Conservation (phyloP, 2,113 vertebrate genomes). For the Pachycephala philippinensis region DNA sequence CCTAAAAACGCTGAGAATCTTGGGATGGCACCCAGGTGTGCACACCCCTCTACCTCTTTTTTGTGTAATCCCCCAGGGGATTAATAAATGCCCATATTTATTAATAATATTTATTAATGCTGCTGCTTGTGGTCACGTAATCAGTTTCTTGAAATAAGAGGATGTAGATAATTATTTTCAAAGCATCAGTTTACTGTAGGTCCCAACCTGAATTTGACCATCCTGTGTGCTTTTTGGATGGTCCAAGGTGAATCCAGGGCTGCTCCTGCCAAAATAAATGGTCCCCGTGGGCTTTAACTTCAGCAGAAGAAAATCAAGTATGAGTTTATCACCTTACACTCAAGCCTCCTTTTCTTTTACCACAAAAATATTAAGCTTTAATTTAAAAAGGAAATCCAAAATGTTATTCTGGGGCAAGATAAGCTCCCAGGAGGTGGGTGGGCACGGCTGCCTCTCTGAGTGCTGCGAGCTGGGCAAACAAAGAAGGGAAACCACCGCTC, state of each 20-base stretch:
- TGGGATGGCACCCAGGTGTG: rapidly evolving
- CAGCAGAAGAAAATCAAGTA: not conserved
- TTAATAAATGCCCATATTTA: not conserved
- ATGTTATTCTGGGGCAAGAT: not conserved
- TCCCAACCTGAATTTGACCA: not conserved
- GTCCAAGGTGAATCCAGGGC: not conserved
- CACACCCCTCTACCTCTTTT: not conserved
- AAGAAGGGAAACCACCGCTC: not conserved
- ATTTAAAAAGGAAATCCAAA: not conserved
- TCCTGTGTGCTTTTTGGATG: not conserved
- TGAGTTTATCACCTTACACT: not conserved
- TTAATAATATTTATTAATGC: not conserved
- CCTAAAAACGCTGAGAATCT: rapidly evolving
- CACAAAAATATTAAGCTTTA: not conserved
- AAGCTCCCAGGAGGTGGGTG: not conserved
- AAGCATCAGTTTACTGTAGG: rapidly evolving
- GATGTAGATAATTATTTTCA: not conserved
- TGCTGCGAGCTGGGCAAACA: not conserved
- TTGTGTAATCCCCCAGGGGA: not conserved
- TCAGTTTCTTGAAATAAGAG: not conserved
- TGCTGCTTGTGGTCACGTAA: rapidly evolving
- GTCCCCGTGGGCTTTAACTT: not conserved
- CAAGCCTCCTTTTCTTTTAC: not conserved
- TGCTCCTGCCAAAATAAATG: not conserved
- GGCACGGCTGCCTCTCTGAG: not conserved